Conservation (phyloP, 2,113 vertebrate genomes). For the mouse (Mus musculus) region DNA sequence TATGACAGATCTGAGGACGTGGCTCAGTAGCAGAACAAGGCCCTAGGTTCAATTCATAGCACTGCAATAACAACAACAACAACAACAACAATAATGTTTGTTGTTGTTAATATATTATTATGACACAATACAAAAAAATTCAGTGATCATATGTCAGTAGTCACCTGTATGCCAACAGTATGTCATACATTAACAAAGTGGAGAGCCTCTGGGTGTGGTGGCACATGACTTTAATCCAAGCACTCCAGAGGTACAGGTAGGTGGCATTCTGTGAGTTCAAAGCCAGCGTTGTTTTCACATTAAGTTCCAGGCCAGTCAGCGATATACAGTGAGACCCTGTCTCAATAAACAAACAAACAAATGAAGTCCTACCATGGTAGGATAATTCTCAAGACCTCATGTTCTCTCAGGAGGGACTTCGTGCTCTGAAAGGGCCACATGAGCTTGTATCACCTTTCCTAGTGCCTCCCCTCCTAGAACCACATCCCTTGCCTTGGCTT, state of each 20-base stretch:
- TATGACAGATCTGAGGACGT: neutral
- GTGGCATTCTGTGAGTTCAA: neutral
- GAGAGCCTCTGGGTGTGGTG: neutral
- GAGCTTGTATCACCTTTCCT: neutral
- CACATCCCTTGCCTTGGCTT: rapidly evolving
- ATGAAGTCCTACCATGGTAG: neutral
- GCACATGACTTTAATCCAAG: neutral
- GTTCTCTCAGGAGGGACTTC: neutral
- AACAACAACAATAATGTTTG: neutral
- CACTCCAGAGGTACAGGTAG: neutral
- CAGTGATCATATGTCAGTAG: neutral
- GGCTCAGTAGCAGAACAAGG: neutral
- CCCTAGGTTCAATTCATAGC: neutral
- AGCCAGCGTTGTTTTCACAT: neutral
- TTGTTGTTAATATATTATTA: neutral
- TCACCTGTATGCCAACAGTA: neutral
- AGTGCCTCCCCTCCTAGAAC: neutral
- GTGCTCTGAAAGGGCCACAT: neutral
- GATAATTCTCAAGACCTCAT: neutral
- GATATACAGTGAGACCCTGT: neutral
- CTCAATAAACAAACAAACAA: neutral
- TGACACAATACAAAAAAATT: neutral
- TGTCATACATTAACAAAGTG: neutral
- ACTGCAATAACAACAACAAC: neutral
- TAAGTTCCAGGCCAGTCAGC: neutral